These are phyloP conservation scores for Diachrysia chrysitis DNA, from an alignment of 2,888 invertebrate genomes.

Conservation along the genomic window DNA sequence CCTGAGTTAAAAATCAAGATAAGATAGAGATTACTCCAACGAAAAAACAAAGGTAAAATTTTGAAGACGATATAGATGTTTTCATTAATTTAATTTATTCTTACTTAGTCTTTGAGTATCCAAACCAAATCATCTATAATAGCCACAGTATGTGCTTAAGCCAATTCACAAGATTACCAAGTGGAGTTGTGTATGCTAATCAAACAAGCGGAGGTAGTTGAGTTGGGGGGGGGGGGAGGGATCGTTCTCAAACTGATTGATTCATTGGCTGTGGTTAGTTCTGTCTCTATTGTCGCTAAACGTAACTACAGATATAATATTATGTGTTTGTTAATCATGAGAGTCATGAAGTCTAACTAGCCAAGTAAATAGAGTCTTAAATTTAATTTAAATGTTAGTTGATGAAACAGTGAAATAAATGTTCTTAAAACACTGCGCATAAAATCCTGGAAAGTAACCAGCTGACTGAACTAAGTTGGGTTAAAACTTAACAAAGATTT, in stretches of 20 bases:
- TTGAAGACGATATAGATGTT: no score
- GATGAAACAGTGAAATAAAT: no score
- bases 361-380: background rate
- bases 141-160: conserved; percentile 28
- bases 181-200: conserved; percentile 46
- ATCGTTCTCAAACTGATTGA: conserved; percentile 65
- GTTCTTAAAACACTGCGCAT: no score
- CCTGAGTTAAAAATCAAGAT: no score
- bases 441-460: no score
- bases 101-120: conserved; percentile 14
- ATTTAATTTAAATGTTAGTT: no score
- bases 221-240: conserved; percentile 29
- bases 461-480: no score
- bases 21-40: no score
- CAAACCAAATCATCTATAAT: conserved; percentile 38
- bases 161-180: conserved; percentile 42
- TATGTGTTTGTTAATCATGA: background rate
- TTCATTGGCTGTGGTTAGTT: conserved; percentile 65
- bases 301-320: conserved; percentile 45
- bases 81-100: background rate
- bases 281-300: conserved; percentile 63
- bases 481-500: no score
- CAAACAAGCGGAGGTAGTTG: conserved; percentile 42
- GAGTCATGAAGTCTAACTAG: background rate
- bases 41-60: no score